phyloP scores from a whole-genome alignment of 2,888 invertebrate species.

The Synanthedon formicaeformis region DNA sequence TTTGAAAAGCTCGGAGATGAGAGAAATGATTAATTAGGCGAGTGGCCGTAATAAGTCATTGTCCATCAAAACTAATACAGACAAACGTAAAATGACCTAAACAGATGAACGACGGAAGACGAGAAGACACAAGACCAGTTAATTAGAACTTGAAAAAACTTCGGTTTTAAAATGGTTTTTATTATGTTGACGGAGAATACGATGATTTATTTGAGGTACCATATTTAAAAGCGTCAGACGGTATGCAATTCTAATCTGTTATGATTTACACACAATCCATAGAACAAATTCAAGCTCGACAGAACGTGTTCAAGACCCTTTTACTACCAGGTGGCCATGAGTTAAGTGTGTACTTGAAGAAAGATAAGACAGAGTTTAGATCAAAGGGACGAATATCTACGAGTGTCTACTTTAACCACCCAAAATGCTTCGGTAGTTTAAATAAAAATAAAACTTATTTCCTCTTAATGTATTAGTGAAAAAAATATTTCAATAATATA shows the following conservation, averaged over 20 bases:
- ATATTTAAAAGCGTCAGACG: too few species aligned
- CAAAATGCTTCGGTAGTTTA: too few species aligned
- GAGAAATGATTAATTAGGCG: slow-evolving; percentile 33
- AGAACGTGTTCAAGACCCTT: not conserved
- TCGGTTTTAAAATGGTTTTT: not conserved
- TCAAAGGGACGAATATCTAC: not conserved
- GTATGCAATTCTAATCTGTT: too few species aligned
- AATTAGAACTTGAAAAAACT: slow-evolving; percentile 4
- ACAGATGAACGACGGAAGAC: slow-evolving; percentile 7
- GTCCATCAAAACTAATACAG: slow-evolving; percentile 23
- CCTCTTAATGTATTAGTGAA: too few species aligned
- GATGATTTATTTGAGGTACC: too few species aligned
- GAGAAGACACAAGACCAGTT: slow-evolving; percentile 8
- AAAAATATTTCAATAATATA: too few species aligned
- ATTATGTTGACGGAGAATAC: not conserved
- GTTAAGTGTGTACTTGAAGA: not conserved
- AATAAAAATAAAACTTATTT: too few species aligned
- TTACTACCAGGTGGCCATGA: not conserved
- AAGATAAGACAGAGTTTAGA: not conserved
- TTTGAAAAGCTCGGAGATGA: slow-evolving; percentile 10
- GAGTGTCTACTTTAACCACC: too few species aligned
- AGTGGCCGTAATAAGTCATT: slow-evolving; percentile 34
- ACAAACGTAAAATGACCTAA: slow-evolving; percentile 7
- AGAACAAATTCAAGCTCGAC: not conserved
- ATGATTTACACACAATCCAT: too few species aligned